Conservation (phyloP, 2,113 vertebrate genomes). For the Hystrix brachyura region DNA sequence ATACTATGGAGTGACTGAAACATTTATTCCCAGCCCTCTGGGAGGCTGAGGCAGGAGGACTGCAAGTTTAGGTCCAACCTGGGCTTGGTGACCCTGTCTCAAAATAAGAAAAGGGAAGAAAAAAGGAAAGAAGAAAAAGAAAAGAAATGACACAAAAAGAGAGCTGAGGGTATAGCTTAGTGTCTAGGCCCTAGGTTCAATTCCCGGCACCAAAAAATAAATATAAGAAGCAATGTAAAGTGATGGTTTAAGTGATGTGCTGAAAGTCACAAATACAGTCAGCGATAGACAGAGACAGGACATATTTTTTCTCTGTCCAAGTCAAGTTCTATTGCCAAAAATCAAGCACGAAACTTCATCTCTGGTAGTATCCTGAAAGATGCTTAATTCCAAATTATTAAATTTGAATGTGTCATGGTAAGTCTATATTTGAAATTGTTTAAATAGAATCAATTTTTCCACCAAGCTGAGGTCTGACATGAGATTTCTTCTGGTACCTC, state of each 20-base stretch:
- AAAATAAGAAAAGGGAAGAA: not conserved
- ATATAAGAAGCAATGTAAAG: not conserved
- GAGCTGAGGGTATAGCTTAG: not conserved
- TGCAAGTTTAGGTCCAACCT: not conserved
- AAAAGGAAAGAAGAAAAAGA: not conserved
- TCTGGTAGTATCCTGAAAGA: not conserved
- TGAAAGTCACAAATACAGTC: not conserved
- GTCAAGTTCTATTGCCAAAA: not conserved
- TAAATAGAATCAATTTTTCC: not conserved
- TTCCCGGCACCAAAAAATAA: not conserved
- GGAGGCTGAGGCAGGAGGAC: not conserved
- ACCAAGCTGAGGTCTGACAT: not conserved
- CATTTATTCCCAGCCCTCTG: not conserved
- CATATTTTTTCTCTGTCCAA: not conserved
- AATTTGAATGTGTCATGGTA: not conserved
- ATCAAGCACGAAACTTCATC: not conserved
- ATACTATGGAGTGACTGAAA: not conserved
- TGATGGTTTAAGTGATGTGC: not conserved
- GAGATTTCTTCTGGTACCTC: not conserved
- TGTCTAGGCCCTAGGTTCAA: not conserved
- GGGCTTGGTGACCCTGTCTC: not conserved
- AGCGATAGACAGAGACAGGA: not conserved
- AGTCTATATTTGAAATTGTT: not conserved
- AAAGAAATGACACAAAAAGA: not conserved
- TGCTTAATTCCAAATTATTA: not conserved